Base-by-base conservation (phyloP, 2,888 invertebrate species). In the Doris montereyensis region DNA sequence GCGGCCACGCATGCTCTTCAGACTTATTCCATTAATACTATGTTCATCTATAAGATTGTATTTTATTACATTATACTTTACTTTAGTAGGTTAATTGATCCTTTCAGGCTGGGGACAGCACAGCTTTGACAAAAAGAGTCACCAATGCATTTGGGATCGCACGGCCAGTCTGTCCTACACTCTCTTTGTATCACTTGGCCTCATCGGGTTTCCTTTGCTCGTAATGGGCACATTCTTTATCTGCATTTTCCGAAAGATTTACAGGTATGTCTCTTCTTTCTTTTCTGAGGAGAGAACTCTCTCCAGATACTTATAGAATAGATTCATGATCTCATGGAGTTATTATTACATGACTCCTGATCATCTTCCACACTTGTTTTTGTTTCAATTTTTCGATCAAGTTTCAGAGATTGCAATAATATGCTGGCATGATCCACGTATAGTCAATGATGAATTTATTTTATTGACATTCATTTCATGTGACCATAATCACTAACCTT, bases 111-210 rank as follows among this genome's bases (percentile, higher is more conserved):
- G 87, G 88, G 88, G 88, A 0, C 88, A 84, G 57, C 88, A 89
- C 77, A 81, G 80, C 60, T 89, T 87, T 67, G 89, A 89, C 83
- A 41, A 79, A 74, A 88, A 89, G 81, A 87, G 81, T 73, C 87
- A 88, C 74, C 86, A 87, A 76, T 89, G 89, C 79, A 86, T 88
- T 62, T 88, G 89, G 89, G 87, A 89, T 76, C 83, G 89, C n/a
- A 87, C 87, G 0, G 84, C 84, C n/a, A 87, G 85, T 58, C 81
- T 86, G 52, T 84, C 86, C 35, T 89, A 89, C 82, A 88, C 89
- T 13, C 65, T 90, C 60, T 83, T 88, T 4, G 87, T 89, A 1
- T 81, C 87, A 0, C 79, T 85, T 3, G 85, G 84, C 4, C 77
- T 88, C 35, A 88, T 88, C 71, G 85, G 85, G 5, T 67, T 60